Evolutionary conservation across 2,113 vertebrate genomes (phyloP), one percentile per base, ranked within the genome.

Genomic region (Dolichotis patagonum): DNA sequence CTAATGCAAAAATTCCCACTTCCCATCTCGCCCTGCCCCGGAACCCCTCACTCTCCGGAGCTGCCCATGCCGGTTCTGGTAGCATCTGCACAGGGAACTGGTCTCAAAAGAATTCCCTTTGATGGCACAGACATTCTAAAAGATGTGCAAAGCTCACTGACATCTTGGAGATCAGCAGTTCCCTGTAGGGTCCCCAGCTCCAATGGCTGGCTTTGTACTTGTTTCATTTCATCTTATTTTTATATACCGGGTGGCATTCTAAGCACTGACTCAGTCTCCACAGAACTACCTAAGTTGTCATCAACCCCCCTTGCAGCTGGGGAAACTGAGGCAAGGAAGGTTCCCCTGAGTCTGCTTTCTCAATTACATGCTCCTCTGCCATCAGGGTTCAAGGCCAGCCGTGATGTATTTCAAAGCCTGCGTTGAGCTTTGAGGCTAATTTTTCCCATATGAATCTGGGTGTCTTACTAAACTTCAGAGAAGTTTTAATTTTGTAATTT

Each of bases 391-490:
- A 38, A 92, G 58, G 58, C 17, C 11, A 63, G 71, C 65, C 60
- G 2, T 35, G 91, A 85, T 92, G 1, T 78, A 95, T 90, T 97
- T 97, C 97, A 96, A 97, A 97, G 94, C 82, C 19, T 52, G 54
- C 88, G 60, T 91, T 83, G 90, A 93, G 83, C 94, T 96, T 91
- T 94, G 78, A 96, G 94, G 78, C 83, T 97, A 92, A 96, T 92
- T 96, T 96, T 96, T 96, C 84, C 92, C 96, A 96, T 83, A 96
- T 95, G 97, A 97, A 97, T 93, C 84, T 90, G 85, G 85, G 94
- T 96, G 78, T 83, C 94, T 96, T 96, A 91, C 77, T 97, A 96
- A 94, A 94, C 91, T 97, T 97, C 94, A 98, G 94, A 97, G 96
- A 96, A 91, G 43, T 90, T 96, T 97, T 96, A 84, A 96, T 97